phyloP scores from a whole-genome alignment of 2,888 invertebrate species.

The Xestia c-nigrum region DNA sequence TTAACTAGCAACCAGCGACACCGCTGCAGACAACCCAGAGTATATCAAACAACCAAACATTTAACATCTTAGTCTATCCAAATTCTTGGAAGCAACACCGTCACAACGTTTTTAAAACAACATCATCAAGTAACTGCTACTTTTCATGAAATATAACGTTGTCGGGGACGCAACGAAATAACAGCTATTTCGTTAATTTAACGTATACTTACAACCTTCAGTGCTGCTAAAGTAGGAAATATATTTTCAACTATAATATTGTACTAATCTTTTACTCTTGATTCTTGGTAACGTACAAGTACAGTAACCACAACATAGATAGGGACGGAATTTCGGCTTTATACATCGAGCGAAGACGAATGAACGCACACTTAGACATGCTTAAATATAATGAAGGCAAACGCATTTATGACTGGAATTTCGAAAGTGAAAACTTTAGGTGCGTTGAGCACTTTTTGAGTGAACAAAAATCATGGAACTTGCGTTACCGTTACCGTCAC shows the following conservation, averaged over 20 bases:
- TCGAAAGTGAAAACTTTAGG: too few relatives aligned
- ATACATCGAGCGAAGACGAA: neutral
- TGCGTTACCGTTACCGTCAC: too few relatives aligned
- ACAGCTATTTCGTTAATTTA: constrained; percentile 20
- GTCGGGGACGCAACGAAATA: constrained; percentile 23
- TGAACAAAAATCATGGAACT: too few relatives aligned
- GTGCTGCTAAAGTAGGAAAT: constrained; percentile 52
- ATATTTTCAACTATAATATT: constrained; percentile 44
- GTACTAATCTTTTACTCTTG: constrained; percentile 48
- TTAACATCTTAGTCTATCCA: constrained; percentile 50
- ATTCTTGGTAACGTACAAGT: neutral
- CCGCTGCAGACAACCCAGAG: constrained; percentile 62
- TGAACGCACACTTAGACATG: neutral
- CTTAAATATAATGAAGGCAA: neutral
- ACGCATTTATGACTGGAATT: neutral
- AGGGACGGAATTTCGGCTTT: neutral
- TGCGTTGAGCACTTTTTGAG: too few relatives aligned
- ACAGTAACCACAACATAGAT: neutral
- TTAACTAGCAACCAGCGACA: constrained; percentile 51
- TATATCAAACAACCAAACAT: constrained; percentile 50
- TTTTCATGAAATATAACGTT: constrained; percentile 22
- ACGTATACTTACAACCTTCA: constrained; percentile 35
- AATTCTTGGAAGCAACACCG: constrained; percentile 27
- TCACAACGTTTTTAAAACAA: constrained; percentile 28
- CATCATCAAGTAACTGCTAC: constrained; percentile 33